These are phyloP conservation scores for Etia nguti DNA, from an alignment of 2,113 vertebrate species.

Conservation along the genomic window DNA sequence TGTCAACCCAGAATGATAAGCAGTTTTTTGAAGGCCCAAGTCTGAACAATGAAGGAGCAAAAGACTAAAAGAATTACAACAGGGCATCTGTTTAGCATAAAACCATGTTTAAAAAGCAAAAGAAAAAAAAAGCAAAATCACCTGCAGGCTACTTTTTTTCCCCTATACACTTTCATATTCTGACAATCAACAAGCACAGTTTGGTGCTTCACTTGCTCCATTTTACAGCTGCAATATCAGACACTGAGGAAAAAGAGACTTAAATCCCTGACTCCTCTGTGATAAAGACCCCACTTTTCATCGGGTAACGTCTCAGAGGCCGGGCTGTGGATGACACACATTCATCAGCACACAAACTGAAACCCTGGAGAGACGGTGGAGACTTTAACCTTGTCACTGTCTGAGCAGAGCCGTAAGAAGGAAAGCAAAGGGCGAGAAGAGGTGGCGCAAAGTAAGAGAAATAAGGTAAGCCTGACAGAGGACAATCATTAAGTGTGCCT, in stretches of 20 bases:
- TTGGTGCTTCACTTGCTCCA: neutral
- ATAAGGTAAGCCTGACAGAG: slow-evolving; percentile 34
- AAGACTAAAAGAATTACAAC: neutral
- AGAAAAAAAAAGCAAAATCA: neutral
- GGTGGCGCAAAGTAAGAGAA: slow-evolving; percentile 37
- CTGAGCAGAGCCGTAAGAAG: slow-evolving; percentile 15
- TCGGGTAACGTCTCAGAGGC: slow-evolving; percentile 22
- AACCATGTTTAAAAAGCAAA: neutral
- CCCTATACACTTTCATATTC: neutral
- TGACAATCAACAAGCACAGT: neutral
- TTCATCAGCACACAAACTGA: slow-evolving; percentile 43
- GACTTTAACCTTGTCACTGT: slow-evolving; percentile 53
- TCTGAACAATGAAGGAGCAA: neutral
- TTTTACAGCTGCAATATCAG: neutral
- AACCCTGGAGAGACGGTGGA: slow-evolving; percentile 23
- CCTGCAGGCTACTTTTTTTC: neutral
- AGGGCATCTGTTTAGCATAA: neutral
- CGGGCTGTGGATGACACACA: slow-evolving; percentile 36
- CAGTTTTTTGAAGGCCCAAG: neutral
- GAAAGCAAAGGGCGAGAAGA: slow-evolving; percentile 5
- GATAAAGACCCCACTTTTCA: slow-evolving; percentile 24
- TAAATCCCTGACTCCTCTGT: slow-evolving; percentile 11
- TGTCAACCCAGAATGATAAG: neutral
- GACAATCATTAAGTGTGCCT: slow-evolving; percentile 47
- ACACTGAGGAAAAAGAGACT: neutral